These are phyloP conservation scores for Lamproptera curius DNA, from an alignment of 2,888 invertebrate genomes.

Conservation along the genomic window DNA sequence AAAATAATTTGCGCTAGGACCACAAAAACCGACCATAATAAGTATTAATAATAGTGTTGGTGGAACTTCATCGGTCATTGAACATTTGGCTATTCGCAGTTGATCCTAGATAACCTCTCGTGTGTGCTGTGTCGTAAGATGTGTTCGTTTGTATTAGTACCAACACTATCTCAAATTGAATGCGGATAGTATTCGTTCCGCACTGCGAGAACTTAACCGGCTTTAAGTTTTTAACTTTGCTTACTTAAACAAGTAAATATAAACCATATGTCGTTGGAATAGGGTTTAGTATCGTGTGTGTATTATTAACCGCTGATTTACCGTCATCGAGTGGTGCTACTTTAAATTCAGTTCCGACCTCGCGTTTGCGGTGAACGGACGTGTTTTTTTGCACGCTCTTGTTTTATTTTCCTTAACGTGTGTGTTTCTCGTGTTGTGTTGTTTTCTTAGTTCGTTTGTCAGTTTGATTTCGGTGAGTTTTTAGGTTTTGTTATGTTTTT, in stretches of 20 bases:
- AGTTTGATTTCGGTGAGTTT: constrained; percentile 22
- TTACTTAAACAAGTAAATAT: not conserved
- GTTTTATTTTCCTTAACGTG: constrained; percentile 1
- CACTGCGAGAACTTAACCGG: no score
- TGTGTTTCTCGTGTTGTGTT: constrained; percentile 18
- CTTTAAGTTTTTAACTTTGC: no score
- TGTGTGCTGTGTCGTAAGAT: no score
- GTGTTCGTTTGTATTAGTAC: no score
- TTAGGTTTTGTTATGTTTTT: constrained; percentile 14
- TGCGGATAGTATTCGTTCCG: no score
- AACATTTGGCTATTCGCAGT: no score
- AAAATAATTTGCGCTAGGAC: no score
- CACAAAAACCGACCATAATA: no score
- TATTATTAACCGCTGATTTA: not conserved
- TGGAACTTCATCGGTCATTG: no score
- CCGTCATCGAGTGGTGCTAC: constrained; percentile 14
- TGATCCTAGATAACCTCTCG: no score
- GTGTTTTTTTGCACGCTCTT: not conserved
- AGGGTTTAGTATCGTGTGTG: constrained; percentile 1
- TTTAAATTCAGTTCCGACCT: constrained; percentile 14
- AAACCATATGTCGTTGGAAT: not conserved
- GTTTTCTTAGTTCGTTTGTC: constrained; percentile 16
- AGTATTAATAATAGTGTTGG: no score
- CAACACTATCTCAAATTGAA: no score
- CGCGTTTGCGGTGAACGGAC: constrained; percentile 1